Evolutionary conservation across 2,113 vertebrate genomes (phyloP).

Genomic region (Choloepus hoffmanni): DNA sequence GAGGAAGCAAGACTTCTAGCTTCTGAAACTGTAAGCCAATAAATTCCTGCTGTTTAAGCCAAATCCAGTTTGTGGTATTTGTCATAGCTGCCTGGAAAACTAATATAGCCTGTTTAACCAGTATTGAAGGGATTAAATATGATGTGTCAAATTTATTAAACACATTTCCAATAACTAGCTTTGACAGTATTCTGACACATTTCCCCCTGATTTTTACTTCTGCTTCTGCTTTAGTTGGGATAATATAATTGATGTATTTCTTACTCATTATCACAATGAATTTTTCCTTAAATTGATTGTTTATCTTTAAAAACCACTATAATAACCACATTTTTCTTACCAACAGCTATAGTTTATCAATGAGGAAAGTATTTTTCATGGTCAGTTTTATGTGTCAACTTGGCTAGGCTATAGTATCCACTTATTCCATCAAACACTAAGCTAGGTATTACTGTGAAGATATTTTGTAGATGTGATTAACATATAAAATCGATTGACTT

Average conservation of each 20-base stretch:
- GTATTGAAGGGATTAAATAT: background rate
- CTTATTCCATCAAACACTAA: too few relatives aligned
- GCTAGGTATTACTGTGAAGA: too few relatives aligned
- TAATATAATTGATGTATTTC: conserved; percentile 1
- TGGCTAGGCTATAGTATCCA: too few relatives aligned
- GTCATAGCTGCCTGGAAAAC: too few relatives aligned
- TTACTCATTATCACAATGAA: background rate
- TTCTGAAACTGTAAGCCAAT: too few relatives aligned
- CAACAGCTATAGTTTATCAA: background rate
- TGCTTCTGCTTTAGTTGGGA: background rate
- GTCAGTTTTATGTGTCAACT: too few relatives aligned
- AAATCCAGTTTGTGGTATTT: too few relatives aligned
- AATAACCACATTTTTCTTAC: background rate
- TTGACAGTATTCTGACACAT: background rate
- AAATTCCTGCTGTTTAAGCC: too few relatives aligned
- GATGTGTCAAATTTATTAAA: background rate
- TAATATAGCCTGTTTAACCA: background rate
- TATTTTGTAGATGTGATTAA: too few relatives aligned
- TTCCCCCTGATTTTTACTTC: background rate
- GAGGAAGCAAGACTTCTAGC: too few relatives aligned
- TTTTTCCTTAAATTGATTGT: background rate
- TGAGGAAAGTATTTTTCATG: background rate
- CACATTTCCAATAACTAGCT: background rate
- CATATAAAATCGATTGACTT: too few relatives aligned
- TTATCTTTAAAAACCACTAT: background rate